Percentiles rank a stretch among this genome's conserved stretches.
phyloP scores from a whole-genome alignment of 2,113 vertebrate genomes.

The Nannobrachium achirus region DNA sequence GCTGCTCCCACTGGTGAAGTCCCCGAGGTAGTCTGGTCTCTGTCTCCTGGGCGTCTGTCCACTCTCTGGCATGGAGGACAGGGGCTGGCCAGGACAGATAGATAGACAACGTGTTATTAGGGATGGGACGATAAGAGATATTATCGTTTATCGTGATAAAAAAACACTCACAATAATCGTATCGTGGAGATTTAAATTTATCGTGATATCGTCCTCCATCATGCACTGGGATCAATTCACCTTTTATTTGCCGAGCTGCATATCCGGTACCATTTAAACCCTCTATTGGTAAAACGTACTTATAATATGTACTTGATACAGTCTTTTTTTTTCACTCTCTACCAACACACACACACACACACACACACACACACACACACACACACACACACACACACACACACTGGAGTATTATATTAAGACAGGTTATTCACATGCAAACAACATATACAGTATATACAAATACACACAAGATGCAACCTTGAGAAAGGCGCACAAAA shows the following conservation, averaged over 20 bases:
- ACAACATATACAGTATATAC: not conserved
- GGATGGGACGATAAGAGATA: too few species aligned
- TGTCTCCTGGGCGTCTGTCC: slow-evolving; percentile 82
- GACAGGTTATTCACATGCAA: not conserved
- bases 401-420: not conserved
- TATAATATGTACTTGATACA: too few species aligned
- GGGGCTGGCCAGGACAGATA: slow-evolving; percentile 80
- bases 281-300: too few species aligned
- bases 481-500: not conserved
- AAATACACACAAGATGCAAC: not conserved
- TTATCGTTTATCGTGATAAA: too few species aligned
- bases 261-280: too few species aligned
- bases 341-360: slow-evolving; percentile 34
- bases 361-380: not conserved
- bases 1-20: slow-evolving; percentile 83
- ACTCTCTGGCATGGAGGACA: slow-evolving; percentile 93
- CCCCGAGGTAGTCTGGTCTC: slow-evolving; percentile 67
- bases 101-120: too few species aligned
- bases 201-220: too few species aligned
- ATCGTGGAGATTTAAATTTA: too few species aligned
- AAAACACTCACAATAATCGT: too few species aligned
- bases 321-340: too few species aligned
- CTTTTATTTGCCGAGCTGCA: too few species aligned
- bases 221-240: too few species aligned
- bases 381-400: not conserved